A percentile compares a stretch with the other conserved stretches of the same genome.
These are phyloP conservation scores for Embidobia sp. DNA, from an alignment of 2,888 invertebrate species.

Conservation along the genomic window DNA sequence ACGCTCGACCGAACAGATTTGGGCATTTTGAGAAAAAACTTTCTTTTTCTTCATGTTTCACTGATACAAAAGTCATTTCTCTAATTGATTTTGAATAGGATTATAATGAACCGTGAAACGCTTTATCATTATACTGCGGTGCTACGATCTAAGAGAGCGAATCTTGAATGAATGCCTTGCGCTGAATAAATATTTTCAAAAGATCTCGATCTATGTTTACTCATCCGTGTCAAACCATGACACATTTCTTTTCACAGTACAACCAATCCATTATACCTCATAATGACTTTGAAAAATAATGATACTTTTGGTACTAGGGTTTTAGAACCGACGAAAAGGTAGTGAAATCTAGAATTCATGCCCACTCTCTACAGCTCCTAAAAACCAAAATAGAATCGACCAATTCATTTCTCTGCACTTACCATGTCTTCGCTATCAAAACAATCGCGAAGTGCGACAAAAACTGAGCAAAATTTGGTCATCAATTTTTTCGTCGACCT, in stretches of 20 bases:
- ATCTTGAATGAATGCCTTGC: too few relatives aligned
- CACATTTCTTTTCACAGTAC: conserved; percentile 6
- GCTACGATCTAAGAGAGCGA: too few relatives aligned
- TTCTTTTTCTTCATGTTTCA: conserved; percentile 30
- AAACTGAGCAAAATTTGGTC: too few relatives aligned
- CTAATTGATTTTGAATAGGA: conserved; percentile 44
- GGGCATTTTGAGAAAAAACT: conserved; percentile 22
- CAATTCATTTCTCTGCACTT: too few relatives aligned
- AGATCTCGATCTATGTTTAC: background rate
- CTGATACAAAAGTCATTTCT: conserved; percentile 36
- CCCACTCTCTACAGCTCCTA: too few relatives aligned
- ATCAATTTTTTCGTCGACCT: too few relatives aligned
- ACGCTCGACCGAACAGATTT: background rate
- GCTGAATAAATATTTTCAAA: background rate
- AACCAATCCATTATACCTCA: conserved; percentile 1
- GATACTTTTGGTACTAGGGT: conserved; percentile 25
- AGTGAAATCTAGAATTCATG: background rate
- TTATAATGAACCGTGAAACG: conserved; percentile 31
- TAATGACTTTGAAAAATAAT: conserved; percentile 26
- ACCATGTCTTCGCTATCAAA: too few relatives aligned
- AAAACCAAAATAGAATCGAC: too few relatives aligned
- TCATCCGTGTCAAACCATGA: background rate
- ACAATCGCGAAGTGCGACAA: too few relatives aligned
- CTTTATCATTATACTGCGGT: background rate
- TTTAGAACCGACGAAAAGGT: background rate